Conservation (phyloP, 2,113 vertebrate species). For the Gymnarchus niloticus region DNA sequence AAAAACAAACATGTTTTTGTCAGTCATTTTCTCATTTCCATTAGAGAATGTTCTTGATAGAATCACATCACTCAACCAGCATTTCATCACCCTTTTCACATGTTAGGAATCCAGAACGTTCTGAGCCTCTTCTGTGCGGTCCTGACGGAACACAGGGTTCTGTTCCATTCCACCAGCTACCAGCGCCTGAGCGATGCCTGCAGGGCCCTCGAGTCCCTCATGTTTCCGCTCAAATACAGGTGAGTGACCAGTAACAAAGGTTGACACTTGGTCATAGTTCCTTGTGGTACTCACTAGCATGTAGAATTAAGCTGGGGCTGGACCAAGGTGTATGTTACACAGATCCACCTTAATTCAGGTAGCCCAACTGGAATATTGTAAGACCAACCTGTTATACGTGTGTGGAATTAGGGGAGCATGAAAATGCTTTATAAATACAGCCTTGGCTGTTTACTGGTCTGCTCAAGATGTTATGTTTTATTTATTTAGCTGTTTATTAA, state of each 20-base stretch:
- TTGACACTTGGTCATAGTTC: neutral
- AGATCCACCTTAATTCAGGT: neutral
- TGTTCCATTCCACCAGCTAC: conserved; percentile 95
- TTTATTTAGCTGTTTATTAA: no score
- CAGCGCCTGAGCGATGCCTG: conserved; percentile 92
- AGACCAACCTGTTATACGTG: neutral
- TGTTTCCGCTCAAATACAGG: conserved; percentile 97
- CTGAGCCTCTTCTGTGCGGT: conserved; percentile 92
- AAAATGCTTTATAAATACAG: neutral
- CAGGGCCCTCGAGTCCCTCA: conserved; percentile 87
- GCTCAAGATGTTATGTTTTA: neutral
- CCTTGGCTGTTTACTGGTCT: neutral
- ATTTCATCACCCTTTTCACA: conserved; percentile 24
- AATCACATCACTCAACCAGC: conserved; percentile 29
- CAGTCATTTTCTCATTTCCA: neutral
- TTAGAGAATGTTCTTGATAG: neutral
- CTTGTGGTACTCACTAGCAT: neutral
- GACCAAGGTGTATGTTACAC: neutral
- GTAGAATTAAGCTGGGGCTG: neutral
- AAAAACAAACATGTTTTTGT: neutral
- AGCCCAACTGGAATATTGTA: neutral
- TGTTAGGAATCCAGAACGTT: conserved; percentile 91
- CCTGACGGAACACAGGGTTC: conserved; percentile 94
- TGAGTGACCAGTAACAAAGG: conserved; percentile 19
- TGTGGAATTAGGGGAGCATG: neutral